A percentile compares a stretch with the other conserved stretches of the same genome.
Evolutionary conservation across 2,888 invertebrate species (phyloP).

Genomic region (Drosophila neonasuta): DNA sequence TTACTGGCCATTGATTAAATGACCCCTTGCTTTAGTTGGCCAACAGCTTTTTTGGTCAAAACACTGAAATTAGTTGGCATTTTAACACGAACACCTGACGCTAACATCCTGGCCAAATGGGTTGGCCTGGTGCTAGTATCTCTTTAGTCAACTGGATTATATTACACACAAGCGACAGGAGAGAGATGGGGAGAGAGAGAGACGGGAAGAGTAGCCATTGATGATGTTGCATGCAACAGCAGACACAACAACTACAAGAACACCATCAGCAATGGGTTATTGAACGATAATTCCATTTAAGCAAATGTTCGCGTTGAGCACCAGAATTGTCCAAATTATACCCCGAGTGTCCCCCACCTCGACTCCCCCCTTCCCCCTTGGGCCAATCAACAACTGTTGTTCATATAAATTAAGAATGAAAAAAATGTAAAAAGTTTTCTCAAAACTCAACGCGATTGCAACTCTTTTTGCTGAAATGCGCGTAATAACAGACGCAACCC

Average conservation of each 20-base stretch:
- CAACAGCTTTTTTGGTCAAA: constrained; percentile 59
- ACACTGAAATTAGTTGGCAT: constrained; percentile 77
- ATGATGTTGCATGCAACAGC: constrained; percentile 60
- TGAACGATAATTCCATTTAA: constrained; percentile 77
- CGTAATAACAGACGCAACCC: constrained; percentile 62
- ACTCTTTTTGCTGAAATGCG: constrained; percentile 51
- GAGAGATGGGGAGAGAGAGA: background rate
- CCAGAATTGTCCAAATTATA: constrained; percentile 74
- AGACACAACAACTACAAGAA: constrained; percentile 18
- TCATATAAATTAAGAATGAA: constrained; percentile 39
- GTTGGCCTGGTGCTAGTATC: constrained; percentile 48
- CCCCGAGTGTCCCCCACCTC: constrained; percentile 26
- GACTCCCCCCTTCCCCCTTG: background rate
- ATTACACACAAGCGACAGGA: constrained; percentile 30
- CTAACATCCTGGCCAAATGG: constrained; percentile 40
- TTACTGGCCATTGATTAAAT: constrained; percentile 11
- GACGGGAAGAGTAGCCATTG: constrained; percentile 37
- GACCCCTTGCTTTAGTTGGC: constrained; percentile 23
- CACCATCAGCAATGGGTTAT: constrained; percentile 61
- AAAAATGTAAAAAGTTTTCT: constrained; percentile 61
- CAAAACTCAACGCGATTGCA: constrained; percentile 56
- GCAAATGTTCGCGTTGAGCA: constrained; percentile 73
- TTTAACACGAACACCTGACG: constrained; percentile 78
- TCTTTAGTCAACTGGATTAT: constrained; percentile 70
- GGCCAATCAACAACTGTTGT: constrained; percentile 8